Evolutionary conservation across 2,888 invertebrate genomes (phyloP), one percentile per base, ranked within the genome.

Genomic region (Cheilosia impressa): DNA sequence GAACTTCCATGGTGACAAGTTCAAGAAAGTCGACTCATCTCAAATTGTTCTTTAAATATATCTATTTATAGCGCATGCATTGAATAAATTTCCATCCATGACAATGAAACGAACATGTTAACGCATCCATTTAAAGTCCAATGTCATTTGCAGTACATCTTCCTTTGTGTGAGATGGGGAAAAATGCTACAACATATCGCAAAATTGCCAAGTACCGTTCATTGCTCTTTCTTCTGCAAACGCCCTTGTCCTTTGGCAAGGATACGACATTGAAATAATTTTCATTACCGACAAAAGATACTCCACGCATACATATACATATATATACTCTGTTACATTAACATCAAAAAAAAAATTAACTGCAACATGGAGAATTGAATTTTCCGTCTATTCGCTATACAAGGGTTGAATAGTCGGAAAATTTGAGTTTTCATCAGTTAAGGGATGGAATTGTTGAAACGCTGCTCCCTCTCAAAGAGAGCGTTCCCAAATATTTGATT

Each of bases 261-360:
- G 84, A 84, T 84, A 84, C 79, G 84, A 80, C 84, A 84, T 84
- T 84, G 84, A 84, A 84, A 84, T 84, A 69, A 75, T 80, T 84
- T 84, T 84, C 84, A 84, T 75, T 84, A 79, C 69, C 79, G 84
- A 80, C 75, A 79, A 78, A 72, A 58, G 50, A 72, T 31, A 63
- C 60, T 15, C 4, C 53, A 34, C 31, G n/a, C 19, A 27, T 45
- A 78, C 79, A 15, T 27, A 69, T 31, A 69, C 63, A 31, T 34
- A 24, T 27, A 47, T 34, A 22, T 22, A 45, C 27, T 13, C 22
- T 34, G 17, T 1, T 22, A 41, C 9, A 31, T n/a, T 1, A 31
- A 31, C 9, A 31, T 6, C 1, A 57, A 47, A 57, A 52, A 19
- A 60, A 10, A 63, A 15, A 52, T 50, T 13, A 71, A 68, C 72